These are phyloP conservation scores for Mesoclemmys tuberculata DNA, from an alignment of 2,113 vertebrate species.

Conservation along the genomic window DNA sequence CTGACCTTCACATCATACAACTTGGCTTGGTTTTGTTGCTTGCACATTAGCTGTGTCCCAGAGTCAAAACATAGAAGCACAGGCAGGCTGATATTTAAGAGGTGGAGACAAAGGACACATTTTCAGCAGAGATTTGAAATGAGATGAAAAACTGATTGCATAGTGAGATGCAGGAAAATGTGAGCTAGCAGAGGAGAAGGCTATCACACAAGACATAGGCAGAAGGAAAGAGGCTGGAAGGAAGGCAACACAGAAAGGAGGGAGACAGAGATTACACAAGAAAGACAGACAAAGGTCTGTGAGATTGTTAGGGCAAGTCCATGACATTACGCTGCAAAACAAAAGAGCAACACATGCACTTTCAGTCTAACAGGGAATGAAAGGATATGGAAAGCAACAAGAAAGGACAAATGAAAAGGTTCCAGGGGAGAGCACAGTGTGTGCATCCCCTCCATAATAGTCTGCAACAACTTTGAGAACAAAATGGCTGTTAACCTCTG, in stretches of 20 bases:
- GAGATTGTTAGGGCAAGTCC: not conserved
- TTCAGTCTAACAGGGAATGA: not conserved
- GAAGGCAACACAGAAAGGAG: not conserved
- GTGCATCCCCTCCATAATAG: not conserved
- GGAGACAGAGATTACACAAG: not conserved
- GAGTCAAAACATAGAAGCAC: not conserved
- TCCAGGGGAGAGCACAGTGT: not conserved
- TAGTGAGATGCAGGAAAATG: rapidly evolving
- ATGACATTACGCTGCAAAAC: not conserved
- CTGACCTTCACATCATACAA: rapidly evolving
- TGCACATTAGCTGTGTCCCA: rapidly evolving
- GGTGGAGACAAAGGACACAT: rapidly evolving
- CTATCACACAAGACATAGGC: not conserved
- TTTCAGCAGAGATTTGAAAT: not conserved
- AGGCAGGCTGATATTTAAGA: not conserved
- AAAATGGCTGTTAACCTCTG: not conserved
- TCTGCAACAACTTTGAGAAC: not conserved
- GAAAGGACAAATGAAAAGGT: not conserved
- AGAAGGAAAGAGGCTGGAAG: not conserved
- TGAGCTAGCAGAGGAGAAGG: not conserved
- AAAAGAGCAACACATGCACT: not conserved
- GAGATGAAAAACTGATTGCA: not conserved
- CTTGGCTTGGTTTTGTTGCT: not conserved
- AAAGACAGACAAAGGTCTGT: not conserved
- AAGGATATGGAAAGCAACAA: too few relatives aligned